These are phyloP conservation scores for Andrena bicolor DNA, from an alignment of 2,888 invertebrate genomes.

Conservation along the genomic window DNA sequence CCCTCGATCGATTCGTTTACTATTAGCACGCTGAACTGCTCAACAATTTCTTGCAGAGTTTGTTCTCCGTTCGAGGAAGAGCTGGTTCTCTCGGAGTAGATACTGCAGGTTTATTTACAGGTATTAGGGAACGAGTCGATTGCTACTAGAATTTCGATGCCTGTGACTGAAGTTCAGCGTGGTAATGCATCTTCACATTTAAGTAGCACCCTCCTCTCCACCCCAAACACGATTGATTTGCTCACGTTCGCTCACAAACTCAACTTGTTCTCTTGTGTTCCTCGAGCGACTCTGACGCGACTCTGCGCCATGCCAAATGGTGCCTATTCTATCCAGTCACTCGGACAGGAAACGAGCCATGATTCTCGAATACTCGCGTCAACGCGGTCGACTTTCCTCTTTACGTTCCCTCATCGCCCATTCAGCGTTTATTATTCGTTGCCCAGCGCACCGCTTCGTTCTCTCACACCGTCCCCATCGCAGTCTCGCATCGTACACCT, in stretches of 20 bases:
- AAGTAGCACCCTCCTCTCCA: not conserved
- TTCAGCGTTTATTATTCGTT: not conserved
- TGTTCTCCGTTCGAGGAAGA: too few relatives aligned
- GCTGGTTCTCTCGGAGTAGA: too few relatives aligned
- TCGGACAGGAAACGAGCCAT: not conserved
- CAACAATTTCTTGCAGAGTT: not conserved
- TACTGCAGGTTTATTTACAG: too few relatives aligned
- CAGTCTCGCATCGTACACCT: not conserved
- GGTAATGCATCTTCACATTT: constrained; percentile 5
- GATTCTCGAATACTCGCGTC: not conserved
- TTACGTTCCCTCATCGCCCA: constrained; percentile 1
- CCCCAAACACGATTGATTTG: constrained; percentile 28
- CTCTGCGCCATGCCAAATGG: not conserved
- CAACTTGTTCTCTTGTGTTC: constrained; percentile 3
- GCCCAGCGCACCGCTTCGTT: constrained; percentile 14
- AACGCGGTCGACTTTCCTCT: not conserved
- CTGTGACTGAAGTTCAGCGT: constrained; percentile 31
- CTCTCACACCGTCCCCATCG: not conserved
- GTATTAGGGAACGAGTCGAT: too few relatives aligned
- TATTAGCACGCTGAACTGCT: constrained; percentile 34
- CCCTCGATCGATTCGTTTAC: not conserved
- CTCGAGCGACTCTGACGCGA: not conserved
- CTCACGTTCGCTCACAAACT: not conserved
- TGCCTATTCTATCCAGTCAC: not conserved
- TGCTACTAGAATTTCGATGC: too few relatives aligned